A percentile compares a stretch with the other conserved stretches of the same genome.
Evolutionary conservation across 1,140 invertebrate genomes (phyloP).

Genomic region (Alviniconcha marisindica): DNA sequence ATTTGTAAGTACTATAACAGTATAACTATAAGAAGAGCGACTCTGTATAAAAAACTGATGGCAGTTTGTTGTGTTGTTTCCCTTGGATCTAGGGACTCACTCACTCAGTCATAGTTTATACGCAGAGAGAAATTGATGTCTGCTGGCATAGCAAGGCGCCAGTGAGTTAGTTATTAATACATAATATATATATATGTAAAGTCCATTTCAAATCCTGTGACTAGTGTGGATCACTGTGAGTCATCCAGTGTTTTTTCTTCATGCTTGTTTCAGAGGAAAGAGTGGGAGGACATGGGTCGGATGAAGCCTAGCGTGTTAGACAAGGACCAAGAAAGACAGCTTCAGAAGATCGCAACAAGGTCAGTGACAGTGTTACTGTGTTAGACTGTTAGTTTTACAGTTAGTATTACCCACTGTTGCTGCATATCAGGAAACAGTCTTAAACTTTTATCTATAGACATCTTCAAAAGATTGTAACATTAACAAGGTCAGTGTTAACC

Average conservation of each 20-base stretch:
- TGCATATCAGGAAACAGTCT: too few species aligned
- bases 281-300: slow-evolving; percentile 82
- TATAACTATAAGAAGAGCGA: too few species aligned
- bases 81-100: too few species aligned
- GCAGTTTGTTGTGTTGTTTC: too few species aligned
- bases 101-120: neutral
- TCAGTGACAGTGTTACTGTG: too few species aligned
- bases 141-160: neutral
- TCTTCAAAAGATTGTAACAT: too few species aligned
- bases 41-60: too few species aligned
- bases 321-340: slow-evolving; percentile 82
- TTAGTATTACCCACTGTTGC: too few species aligned
- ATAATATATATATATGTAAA: neutral
- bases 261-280: slow-evolving; percentile 75
- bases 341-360: slow-evolving; percentile 90
- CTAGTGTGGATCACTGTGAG: neutral
- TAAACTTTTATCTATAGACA: too few species aligned
- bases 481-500: too few species aligned
- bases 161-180: neutral
- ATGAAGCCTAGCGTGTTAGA: slow-evolving; percentile 86
- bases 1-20: too few species aligned
- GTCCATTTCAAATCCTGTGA: neutral
- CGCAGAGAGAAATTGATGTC: neutral
- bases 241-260: neutral
- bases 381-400: too few species aligned